A percentile compares a stretch with the other conserved stretches of the same genome.
phyloP scores from a whole-genome alignment of 2,797 vertebrate genomes.

The Furcifer pardalis region DNA sequence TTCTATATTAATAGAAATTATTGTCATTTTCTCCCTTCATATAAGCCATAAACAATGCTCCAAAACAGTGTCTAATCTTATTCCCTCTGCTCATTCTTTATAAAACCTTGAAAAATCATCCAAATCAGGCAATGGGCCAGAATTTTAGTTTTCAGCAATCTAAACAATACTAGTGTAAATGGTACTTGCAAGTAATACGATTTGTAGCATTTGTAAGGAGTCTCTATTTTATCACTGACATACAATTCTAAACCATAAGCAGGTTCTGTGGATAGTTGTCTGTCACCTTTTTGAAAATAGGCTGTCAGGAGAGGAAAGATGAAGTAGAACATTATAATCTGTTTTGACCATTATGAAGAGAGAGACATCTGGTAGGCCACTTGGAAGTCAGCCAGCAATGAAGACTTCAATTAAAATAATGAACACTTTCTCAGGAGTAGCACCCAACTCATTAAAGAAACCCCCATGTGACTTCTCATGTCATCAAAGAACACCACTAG shows the following conservation, averaged over 20 bases:
- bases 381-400: conserved; percentile 77
- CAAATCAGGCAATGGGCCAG: background rate
- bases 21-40: background rate
- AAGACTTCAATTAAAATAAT: conserved; percentile 82
- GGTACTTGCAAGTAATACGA: background rate
- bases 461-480: background rate
- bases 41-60: background rate
- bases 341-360: conserved; percentile 72
- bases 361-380: conserved; percentile 81
- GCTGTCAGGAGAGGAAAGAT: conserved; percentile 76
- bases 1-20: too few species aligned
- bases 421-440: conserved; percentile 77
- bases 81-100: background rate
- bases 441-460: background rate
- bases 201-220: conserved; percentile 61
- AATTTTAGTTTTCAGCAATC: background rate
- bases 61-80: background rate
- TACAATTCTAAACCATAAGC: conserved; percentile 65
- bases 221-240: conserved; percentile 58
- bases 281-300: conserved; percentile 74
- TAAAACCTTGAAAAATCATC: background rate
- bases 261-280: conserved; percentile 69
- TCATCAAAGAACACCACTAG: conserved; percentile 20
- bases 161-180: background rate
- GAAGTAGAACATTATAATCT: conserved; percentile 78